A percentile compares a stretch with the other conserved stretches of the same genome.
These are phyloP conservation scores for Sitta carolinensis DNA, from an alignment of 2,797 vertebrate species.

Conservation along the genomic window DNA sequence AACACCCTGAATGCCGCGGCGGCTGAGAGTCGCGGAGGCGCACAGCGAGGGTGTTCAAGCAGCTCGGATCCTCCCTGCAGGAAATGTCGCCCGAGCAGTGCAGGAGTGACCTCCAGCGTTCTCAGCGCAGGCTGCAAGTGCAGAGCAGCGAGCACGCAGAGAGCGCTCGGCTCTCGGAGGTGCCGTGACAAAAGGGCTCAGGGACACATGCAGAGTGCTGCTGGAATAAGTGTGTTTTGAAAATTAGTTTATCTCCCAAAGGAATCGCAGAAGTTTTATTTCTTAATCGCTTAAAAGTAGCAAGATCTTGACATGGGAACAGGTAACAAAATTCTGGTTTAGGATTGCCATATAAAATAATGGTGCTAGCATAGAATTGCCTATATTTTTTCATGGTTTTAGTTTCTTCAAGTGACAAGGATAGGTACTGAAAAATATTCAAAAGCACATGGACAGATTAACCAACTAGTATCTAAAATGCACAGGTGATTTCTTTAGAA, in stretches of 20 bases:
- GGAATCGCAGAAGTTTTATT: background rate
- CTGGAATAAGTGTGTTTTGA: background rate
- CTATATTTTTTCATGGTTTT: background rate
- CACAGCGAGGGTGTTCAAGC: fast-evolving
- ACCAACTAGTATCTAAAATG: background rate
- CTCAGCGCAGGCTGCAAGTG: background rate
- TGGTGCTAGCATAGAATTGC: background rate
- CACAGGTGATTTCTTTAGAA: background rate
- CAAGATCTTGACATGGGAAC: background rate
- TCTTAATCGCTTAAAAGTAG: background rate
- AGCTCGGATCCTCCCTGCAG: background rate
- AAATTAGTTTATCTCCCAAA: background rate
- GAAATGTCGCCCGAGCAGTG: background rate
- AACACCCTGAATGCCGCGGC: background rate
- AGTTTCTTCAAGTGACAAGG: background rate
- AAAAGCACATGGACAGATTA: background rate
- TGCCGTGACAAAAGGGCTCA: background rate
- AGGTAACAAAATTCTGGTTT: background rate
- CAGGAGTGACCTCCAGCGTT: slow-evolving; percentile 52
- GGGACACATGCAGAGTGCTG: background rate
- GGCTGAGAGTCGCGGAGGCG: background rate
- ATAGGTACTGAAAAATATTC: background rate
- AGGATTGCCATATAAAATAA: background rate
- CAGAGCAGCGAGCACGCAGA: no score
- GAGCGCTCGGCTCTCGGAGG: background rate